A percentile compares a stretch with the other conserved stretches of the same genome.
phyloP scores from a whole-genome alignment of 2,797 vertebrate species.

The Acropternis orthonyx region DNA sequence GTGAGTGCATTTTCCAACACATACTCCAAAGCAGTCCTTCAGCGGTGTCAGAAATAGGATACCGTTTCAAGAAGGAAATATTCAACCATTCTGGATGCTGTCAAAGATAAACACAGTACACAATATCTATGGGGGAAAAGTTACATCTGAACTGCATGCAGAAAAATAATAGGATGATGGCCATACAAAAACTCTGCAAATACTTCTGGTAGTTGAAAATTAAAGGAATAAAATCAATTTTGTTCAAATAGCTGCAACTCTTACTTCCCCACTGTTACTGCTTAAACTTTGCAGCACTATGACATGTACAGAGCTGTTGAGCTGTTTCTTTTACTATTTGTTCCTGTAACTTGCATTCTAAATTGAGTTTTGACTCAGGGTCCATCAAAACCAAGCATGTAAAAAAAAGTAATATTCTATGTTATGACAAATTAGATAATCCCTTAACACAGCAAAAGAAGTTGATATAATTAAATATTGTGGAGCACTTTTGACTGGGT shows the following conservation, averaged over 20 bases:
- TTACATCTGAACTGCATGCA: background rate
- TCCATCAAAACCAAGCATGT: background rate
- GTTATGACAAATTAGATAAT: background rate
- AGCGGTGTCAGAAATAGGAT: background rate
- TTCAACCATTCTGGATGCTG: background rate
- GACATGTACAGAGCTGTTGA: background rate
- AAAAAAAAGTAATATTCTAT: background rate
- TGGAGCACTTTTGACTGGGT: background rate
- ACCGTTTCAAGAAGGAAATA: background rate
- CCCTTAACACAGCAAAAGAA: background rate
- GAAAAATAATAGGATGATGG: background rate
- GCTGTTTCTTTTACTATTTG: background rate
- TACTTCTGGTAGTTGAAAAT: background rate
- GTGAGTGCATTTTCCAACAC: background rate
- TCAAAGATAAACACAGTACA: background rate
- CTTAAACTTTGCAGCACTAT: background rate
- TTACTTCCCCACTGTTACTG: background rate
- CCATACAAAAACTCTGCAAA: background rate
- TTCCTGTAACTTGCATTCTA: background rate
- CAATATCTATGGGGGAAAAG: background rate
- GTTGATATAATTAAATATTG: background rate
- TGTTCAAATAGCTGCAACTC: background rate
- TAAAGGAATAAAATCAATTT: background rate
- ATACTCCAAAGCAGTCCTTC: background rate
- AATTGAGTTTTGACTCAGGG: background rate